Conservation (phyloP, 2,113 vertebrate genomes). For the Chaetops frenatus region DNA sequence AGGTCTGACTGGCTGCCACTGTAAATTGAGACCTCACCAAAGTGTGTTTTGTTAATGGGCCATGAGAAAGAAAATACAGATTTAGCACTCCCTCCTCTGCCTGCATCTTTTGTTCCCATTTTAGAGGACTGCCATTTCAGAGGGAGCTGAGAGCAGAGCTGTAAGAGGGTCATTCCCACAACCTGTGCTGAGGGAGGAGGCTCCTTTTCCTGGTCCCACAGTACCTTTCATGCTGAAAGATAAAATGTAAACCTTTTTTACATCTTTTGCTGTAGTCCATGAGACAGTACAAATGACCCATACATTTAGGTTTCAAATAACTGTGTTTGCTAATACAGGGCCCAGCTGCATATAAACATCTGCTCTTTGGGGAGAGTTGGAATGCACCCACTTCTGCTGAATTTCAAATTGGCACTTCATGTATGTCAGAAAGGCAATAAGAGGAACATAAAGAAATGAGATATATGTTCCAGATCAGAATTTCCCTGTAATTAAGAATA, state of each 20-base stretch:
- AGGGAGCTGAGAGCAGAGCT: neutral
- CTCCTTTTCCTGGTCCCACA: fast-evolving
- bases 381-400: neutral
- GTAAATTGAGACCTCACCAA: constrained; percentile 4
- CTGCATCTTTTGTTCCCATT: neutral
- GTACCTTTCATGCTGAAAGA: neutral
- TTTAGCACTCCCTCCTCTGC: neutral
- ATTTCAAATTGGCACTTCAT: neutral
- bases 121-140: neutral
- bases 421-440: constrained; percentile 13
- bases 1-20: neutral
- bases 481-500: constrained; percentile 51
- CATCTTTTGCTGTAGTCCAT: neutral
- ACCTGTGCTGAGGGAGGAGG: neutral
- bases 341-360: neutral
- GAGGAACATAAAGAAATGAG: constrained; percentile 3
- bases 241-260: neutral
- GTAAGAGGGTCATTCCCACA: neutral
- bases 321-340: neutral
- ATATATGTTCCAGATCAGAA: constrained; percentile 36
- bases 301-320: neutral
- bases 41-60: constrained; percentile 14
- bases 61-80: constrained; percentile 8
- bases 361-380: neutral
- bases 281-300: neutral